Percentiles rank a stretch among this genome's conserved stretches.
Conservation (phyloP, 2,113 vertebrate species). For the Zosterops pallidus region DNA sequence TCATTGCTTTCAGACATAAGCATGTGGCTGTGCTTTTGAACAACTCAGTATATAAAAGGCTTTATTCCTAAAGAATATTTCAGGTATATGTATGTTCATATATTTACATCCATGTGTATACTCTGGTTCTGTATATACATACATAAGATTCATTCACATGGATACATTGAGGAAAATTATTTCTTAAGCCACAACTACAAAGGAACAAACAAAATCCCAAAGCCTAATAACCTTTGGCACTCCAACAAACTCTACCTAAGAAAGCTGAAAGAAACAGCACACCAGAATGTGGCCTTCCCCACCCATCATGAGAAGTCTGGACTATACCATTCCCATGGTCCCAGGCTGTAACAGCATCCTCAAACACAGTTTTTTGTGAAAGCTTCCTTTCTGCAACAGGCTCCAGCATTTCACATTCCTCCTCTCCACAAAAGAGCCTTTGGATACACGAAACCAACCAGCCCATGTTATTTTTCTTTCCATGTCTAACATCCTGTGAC, state of each 20-base stretch:
- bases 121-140: background rate
- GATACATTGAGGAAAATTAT: background rate
- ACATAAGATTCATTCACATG: background rate
- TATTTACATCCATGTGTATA: background rate
- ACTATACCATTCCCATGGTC: background rate
- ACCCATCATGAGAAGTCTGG: background rate
- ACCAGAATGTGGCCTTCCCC: background rate
- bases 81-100: too few relatives aligned
- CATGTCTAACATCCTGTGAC: background rate
- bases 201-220: background rate
- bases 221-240: background rate
- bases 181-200: background rate
- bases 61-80: background rate
- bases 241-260: background rate
- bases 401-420: slow-evolving; percentile 6
- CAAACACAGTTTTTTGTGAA: background rate
- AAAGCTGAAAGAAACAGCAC: background rate
- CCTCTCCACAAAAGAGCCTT: background rate
- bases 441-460: background rate
- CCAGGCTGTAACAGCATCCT: background rate
- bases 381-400: background rate
- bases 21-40: background rate
- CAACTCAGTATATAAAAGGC: background rate
- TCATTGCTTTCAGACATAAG: background rate
- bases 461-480: background rate